Base-by-base conservation (phyloP, 1,140 invertebrate genomes). In the Thaumetopoea pityocampa region DNA sequence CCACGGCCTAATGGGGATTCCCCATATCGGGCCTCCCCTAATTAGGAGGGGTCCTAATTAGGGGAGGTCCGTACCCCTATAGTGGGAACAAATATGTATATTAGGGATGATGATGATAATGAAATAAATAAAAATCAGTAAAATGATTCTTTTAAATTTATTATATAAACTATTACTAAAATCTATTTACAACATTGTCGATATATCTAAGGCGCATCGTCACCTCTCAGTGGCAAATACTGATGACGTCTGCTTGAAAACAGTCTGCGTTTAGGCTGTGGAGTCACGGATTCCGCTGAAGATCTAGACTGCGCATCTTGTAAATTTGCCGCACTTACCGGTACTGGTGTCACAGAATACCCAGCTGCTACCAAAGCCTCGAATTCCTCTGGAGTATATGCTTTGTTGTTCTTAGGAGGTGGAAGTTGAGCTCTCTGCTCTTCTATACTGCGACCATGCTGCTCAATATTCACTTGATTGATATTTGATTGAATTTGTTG, bases 321-420 rank as follows among this genome's bases (percentile, higher is more conserved):
- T 5, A 49, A 49, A 10, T 66, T 63, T 17, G 66, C 47, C 1
- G 67, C 51, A 2, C 68, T 67, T 2, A 86, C 80, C 27, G 85
- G 85, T 23, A 86, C 58, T n/a, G 85, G 84, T 0, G 83, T 85
- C 1, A 86, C 85, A 10, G 84, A 69, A 38, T 86, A 86, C 1
- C 85, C 84, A 26, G 85, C 85, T 5, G 74, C 83, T 20, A 86
- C 60, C 16, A 86, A 65, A 6, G 79, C 83, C 11, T 74, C 71
- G 29, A 86, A 86, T 35, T 86, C 85, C 36, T 85, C 84, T 47
- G 80, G 85, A 20, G 84, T 86, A 17, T 86, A 85, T 1, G 82
- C 82, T 53, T 82, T 85, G 33, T 84, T 85, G 30, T 85, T 85
- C 36, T 66, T 85, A 4, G 85, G 82, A 20, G 84, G 81, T 49